Percentiles rank a stretch among this genome's conserved stretches.
These are phyloP conservation scores for Pelobates fuscus DNA, from an alignment of 2,113 vertebrate species.

Conservation along the genomic window DNA sequence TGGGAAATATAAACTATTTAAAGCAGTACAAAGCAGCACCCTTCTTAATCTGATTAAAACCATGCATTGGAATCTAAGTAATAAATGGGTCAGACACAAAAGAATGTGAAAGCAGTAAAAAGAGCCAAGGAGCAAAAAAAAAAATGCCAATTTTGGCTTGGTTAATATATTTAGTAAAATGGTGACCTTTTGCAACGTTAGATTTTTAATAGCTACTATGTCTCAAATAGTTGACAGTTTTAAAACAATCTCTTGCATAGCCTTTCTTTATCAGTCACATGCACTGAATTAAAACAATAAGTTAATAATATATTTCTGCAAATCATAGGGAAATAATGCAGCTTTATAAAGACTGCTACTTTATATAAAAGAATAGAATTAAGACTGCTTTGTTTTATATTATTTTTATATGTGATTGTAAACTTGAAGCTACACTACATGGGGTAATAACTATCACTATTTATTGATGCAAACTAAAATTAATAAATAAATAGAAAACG, in stretches of 20 bases:
- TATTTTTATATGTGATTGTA: too few species aligned
- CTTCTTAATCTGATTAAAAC: constrained; percentile 47
- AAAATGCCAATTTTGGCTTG: constrained; percentile 9
- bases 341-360: too few species aligned
- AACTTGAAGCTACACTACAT: too few species aligned
- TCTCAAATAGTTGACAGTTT: constrained; percentile 23
- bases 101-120: constrained; percentile 35
- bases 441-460: too few species aligned
- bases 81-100: constrained; percentile 45
- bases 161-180: constrained; percentile 7
- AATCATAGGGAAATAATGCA: not conserved
- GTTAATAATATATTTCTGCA: too few species aligned
- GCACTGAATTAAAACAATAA: not conserved
- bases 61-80: constrained; percentile 42
- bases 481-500: too few species aligned
- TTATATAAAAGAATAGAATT: too few species aligned
- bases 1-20: constrained; percentile 15
- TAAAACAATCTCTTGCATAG: constrained; percentile 15
- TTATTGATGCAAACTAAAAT: too few species aligned
- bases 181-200: constrained; percentile 26
- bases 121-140: constrained; percentile 26
- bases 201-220: constrained; percentile 30
- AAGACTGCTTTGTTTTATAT: too few species aligned
- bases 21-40: constrained; percentile 21
- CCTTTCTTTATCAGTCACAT: not conserved